A percentile compares a stretch with the other conserved stretches of the same genome.
phyloP scores from a whole-genome alignment of 53 echinoderm and acorn worm genomes.

The Holothuria scabra region DNA sequence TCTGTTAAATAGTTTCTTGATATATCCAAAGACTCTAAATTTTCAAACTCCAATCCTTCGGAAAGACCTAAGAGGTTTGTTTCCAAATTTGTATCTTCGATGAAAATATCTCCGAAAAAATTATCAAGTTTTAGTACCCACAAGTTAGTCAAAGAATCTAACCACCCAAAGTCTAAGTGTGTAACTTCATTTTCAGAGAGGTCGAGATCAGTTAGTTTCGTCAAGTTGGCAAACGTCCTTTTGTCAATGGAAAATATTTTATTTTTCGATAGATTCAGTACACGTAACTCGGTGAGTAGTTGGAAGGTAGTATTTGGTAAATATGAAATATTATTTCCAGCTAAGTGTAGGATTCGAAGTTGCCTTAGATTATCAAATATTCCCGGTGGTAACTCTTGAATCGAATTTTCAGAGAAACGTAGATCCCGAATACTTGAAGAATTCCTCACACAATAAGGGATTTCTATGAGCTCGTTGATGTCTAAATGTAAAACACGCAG shows the following conservation, averaged over 20 bases:
- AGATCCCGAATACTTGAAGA: conserved; percentile 59
- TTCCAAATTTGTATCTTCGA: neutral
- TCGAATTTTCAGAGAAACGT: conserved; percentile 58
- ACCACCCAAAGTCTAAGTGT: conserved; percentile 67
- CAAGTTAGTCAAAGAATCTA: conserved; percentile 57
- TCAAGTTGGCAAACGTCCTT: conserved; percentile 60
- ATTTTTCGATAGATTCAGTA: conserved; percentile 75
- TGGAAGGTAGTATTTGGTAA: conserved; percentile 62
- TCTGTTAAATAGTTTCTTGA: conserved; percentile 60
- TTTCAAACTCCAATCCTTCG: conserved; percentile 18
- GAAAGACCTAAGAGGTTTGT: conserved; percentile 35
- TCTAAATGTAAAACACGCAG: conserved; percentile 3
- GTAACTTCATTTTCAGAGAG: conserved; percentile 66
- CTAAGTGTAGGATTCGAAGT: conserved; percentile 68
- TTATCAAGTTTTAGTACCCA: conserved; percentile 70
- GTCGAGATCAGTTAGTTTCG: conserved; percentile 74
- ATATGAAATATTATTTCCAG: conserved; percentile 54
- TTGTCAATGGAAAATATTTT: conserved; percentile 54
- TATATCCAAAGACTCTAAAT: conserved; percentile 64
- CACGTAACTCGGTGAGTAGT: conserved; percentile 56
- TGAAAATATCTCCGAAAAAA: conserved; percentile 13
- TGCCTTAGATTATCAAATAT: conserved; percentile 69
- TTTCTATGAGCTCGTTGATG: conserved; percentile 5
- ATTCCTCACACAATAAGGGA: conserved; percentile 1
- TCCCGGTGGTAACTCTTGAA: conserved; percentile 28